Conservation (phyloP, 1,140 invertebrate genomes). For the Scaptomyza montana region DNA sequence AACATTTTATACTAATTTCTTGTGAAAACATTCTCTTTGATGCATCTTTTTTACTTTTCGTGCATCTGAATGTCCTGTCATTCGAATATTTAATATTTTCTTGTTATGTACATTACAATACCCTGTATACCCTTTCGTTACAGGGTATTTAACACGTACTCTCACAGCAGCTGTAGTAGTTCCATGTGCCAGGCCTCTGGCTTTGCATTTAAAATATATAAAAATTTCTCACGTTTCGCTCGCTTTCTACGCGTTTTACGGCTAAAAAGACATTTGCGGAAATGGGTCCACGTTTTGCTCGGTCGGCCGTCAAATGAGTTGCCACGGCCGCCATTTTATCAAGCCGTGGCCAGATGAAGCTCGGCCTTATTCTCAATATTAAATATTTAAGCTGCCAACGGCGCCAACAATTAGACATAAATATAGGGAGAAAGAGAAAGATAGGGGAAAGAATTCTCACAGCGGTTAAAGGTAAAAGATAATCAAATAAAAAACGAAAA, state of each 20-base stretch:
- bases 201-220: slow-evolving; percentile 69
- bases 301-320: slow-evolving; percentile 62
- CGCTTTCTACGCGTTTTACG: slow-evolving; percentile 13
- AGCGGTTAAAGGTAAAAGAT: too few species aligned
- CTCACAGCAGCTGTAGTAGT: slow-evolving; percentile 2
- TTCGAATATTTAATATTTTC: too few species aligned
- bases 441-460: too few species aligned
- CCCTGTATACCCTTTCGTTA: neutral
- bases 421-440: too few species aligned
- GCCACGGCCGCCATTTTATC: slow-evolving; percentile 46
- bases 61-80: too few species aligned
- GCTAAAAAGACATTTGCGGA: slow-evolving; percentile 56
- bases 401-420: slow-evolving; percentile 45
- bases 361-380: slow-evolving; percentile 22
- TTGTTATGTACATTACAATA: too few species aligned
- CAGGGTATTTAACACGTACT: slow-evolving; percentile 16
- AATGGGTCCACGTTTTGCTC: slow-evolving; percentile 50
- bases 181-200: slow-evolving; percentile 18
- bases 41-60: too few species aligned
- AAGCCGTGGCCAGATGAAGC: slow-evolving; percentile 27
- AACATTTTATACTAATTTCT: too few species aligned
- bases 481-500: neutral
- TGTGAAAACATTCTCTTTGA: too few species aligned
- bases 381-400: slow-evolving; percentile 53
- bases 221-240: slow-evolving; percentile 62